Percentiles rank a stretch among this genome's conserved stretches.
Conservation (phyloP, 2,113 vertebrate genomes). For the Pteronura brasiliensis region DNA sequence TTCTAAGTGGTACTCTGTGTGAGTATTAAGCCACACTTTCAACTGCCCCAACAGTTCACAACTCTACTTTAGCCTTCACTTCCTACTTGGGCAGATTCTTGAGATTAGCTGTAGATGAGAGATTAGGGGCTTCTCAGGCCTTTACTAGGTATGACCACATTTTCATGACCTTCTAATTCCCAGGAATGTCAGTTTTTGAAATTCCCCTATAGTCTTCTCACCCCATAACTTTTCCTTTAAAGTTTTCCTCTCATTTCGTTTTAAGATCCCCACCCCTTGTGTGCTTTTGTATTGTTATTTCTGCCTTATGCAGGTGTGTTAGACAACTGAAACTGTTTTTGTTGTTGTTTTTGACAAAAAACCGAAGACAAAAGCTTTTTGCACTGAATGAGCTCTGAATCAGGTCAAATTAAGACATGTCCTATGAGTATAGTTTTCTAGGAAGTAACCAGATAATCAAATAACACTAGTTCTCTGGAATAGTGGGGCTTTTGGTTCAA, state of each 20-base stretch:
- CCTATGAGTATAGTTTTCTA: neutral
- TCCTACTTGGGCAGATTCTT: neutral
- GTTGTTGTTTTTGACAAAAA: neutral
- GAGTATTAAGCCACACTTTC: neutral
- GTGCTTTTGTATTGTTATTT: neutral
- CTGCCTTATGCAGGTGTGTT: neutral
- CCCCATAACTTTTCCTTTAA: neutral
- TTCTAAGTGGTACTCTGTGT: neutral
- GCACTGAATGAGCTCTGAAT: neutral
- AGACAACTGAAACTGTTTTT: neutral
- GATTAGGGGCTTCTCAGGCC: neutral
- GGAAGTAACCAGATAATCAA: neutral
- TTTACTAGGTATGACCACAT: neutral
- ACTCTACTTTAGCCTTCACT: neutral
- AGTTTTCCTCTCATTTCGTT: neutral
- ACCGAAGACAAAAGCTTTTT: neutral
- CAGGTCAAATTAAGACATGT: neutral
- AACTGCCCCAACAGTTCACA: neutral
- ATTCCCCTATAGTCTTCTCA: neutral
- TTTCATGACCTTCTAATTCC: neutral
- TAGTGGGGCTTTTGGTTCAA: neutral
- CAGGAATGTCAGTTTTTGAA: neutral
- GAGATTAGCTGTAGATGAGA: neutral
- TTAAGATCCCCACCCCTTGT: neutral
- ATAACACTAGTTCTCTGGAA: neutral